Evolutionary conservation across 1,140 invertebrate genomes (phyloP).

Genomic region (Monomorium pharaonis): DNA sequence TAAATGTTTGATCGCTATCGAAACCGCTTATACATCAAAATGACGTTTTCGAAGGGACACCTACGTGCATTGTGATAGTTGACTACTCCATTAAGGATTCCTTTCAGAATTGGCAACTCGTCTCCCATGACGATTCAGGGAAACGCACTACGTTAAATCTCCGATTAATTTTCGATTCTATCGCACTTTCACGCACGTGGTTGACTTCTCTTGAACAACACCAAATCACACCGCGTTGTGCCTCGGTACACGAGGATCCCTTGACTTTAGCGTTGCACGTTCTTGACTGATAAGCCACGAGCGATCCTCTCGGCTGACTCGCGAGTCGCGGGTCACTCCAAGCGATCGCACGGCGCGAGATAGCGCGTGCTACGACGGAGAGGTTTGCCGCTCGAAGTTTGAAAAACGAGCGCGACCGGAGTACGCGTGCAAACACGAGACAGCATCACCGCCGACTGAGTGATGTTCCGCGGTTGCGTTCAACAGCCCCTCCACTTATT

Average conservation of each 20-base stretch:
- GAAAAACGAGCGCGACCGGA: conserved; percentile 72
- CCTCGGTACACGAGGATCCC: neutral
- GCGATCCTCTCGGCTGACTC: conserved; percentile 58
- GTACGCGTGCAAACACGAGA: conserved; percentile 84
- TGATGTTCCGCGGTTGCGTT: conserved; percentile 86
- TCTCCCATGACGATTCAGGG: conserved; percentile 88
- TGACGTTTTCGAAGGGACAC: conserved; percentile 83
- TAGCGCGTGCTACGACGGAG: conserved; percentile 50
- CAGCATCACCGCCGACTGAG: conserved; percentile 87
- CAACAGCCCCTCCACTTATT: conserved; percentile 84
- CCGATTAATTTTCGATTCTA: neutral
- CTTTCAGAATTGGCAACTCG: conserved; percentile 94
- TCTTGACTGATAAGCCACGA: neutral
- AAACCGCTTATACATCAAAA: neutral
- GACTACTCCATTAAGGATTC: conserved; percentile 94
- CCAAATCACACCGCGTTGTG: neutral
- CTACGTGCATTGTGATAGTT: conserved; percentile 96
- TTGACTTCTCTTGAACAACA: conserved; percentile 53
- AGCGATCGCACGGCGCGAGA: conserved; percentile 32
- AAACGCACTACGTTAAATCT: conserved; percentile 40
- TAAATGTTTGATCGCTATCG: neutral
- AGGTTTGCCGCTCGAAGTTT: conserved; percentile 32
- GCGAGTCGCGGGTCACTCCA: conserved; percentile 75
- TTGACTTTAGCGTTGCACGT: neutral
- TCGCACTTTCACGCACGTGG: conserved; percentile 40